Evolutionary conservation across 2,797 vertebrate species (phyloP).

Genomic region (Paguma larvata): DNA sequence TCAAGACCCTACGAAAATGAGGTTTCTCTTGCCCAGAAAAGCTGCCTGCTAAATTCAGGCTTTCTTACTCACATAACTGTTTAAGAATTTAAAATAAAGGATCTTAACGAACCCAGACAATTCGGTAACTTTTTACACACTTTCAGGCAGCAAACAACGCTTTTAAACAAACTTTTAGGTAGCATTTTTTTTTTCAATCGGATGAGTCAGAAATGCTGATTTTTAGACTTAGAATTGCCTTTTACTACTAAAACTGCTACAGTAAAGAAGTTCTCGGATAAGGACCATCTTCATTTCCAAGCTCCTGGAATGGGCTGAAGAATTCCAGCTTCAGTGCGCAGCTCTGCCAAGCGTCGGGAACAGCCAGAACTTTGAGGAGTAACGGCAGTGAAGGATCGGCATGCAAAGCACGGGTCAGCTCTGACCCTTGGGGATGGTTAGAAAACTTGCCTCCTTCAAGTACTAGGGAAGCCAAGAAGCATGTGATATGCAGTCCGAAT

Average conservation of each 20-base stretch:
- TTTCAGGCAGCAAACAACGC: background rate
- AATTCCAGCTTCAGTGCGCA: background rate
- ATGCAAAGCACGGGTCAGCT: background rate
- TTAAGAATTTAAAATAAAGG: background rate
- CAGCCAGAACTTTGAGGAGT: background rate
- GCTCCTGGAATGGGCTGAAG: background rate
- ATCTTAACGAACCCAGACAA: background rate
- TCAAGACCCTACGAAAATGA: background rate
- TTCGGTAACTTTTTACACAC: background rate
- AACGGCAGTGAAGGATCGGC: background rate
- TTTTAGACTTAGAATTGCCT: background rate
- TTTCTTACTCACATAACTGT: background rate
- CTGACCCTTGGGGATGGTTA: background rate
- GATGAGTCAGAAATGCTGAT: constrained; percentile 21
- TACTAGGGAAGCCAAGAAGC: background rate
- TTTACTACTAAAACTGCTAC: constrained; percentile 44
- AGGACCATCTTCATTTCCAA: background rate
- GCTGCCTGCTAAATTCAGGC: accelerated
- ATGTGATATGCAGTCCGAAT: background rate
- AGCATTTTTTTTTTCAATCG: background rate
- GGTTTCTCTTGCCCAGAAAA: background rate
- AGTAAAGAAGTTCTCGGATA: background rate
- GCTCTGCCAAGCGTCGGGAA: background rate
- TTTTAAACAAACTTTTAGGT: background rate
- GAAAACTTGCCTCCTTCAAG: background rate